phyloP scores from a whole-genome alignment of 2,797 vertebrate genomes.

The Phrynocephalus guinanensis region DNA sequence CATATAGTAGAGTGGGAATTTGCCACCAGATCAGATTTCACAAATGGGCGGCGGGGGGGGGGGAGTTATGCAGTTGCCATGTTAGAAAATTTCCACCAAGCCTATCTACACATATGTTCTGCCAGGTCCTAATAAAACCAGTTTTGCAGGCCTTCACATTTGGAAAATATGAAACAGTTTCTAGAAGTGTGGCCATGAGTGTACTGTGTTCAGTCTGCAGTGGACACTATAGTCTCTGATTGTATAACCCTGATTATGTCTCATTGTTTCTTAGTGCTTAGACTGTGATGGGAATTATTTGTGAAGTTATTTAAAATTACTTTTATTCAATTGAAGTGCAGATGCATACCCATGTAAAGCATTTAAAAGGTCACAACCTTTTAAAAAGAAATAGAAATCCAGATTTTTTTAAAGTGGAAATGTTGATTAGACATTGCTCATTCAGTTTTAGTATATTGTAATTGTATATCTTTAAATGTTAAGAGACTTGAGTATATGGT shows the following conservation, averaged over 20 bases:
- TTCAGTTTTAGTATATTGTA: not conserved
- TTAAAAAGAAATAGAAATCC: not conserved
- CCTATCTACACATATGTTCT: not conserved
- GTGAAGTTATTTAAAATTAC: conserved; percentile 4
- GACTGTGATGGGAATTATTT: not conserved
- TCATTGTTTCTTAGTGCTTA: not conserved
- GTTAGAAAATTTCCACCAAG: not conserved
- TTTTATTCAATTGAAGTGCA: not conserved
- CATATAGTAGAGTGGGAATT: not conserved
- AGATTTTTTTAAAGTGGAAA: not conserved
- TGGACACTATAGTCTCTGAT: not conserved
- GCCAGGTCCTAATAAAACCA: not conserved
- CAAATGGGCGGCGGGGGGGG: not conserved
- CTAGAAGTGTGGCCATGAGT: not conserved
- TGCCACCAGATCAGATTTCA: not conserved
- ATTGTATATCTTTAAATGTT: not conserved
- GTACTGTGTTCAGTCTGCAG: not conserved
- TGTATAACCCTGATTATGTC: not conserved
- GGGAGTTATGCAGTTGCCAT: not conserved
- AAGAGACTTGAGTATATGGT: not conserved
- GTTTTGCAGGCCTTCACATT: not conserved
- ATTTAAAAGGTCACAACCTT: not conserved
- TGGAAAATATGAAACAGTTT: not conserved
- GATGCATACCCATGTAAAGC: not conserved
- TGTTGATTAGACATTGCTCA: not conserved